Evolutionary conservation across 2,888 invertebrate species (phyloP), one percentile per base, ranked within the genome.

Genomic region (Lithodes maja): DNA sequence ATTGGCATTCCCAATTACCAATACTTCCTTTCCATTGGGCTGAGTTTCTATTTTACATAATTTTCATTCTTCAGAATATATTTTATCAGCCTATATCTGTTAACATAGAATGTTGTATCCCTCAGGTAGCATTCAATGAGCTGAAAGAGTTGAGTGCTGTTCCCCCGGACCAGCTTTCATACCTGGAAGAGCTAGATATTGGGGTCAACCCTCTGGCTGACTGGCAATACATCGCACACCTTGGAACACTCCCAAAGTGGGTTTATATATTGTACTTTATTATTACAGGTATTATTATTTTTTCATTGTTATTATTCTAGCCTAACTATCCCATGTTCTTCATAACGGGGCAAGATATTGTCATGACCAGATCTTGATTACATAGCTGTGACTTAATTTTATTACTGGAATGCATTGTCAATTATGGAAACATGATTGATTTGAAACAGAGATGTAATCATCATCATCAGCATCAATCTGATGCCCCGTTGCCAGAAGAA

Each of bases 241-340:
- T 91, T 3, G 86, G 88, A 2, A 74, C 83, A 9, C 78, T 91
- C 17, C 89, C 88, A 49, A 90, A 85, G 91, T 91, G n/a, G 12
- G 5, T 61, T 12, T 61, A 12, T 7, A 61, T 12, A 33, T 61
- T 61, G 61, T 61, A 12, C 61, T 33, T 33, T 33, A 74, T 74
- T 74, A 15, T 15, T 74, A 15, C 74, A 5, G 5, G 5, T 33
- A 71, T 71, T 71, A 17, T 71, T n/a, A n/a, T 71, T 77, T n/a
- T 74, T 74, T 74, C 74, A 61, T 61, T 12, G 61, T 61, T 12
- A 61, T 33, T 33, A 33, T 33, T 33, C 33, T 33, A 33, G 33
- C 33, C 33, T 33, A 33, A 33, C 33, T 33, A 33, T 33, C 33
- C 33, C 33, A 33, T 33, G 33, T 33, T 33, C 33, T 33, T 33